Conservation (phyloP, 2,113 vertebrate genomes). For the Dicentrarchus labrax region DNA sequence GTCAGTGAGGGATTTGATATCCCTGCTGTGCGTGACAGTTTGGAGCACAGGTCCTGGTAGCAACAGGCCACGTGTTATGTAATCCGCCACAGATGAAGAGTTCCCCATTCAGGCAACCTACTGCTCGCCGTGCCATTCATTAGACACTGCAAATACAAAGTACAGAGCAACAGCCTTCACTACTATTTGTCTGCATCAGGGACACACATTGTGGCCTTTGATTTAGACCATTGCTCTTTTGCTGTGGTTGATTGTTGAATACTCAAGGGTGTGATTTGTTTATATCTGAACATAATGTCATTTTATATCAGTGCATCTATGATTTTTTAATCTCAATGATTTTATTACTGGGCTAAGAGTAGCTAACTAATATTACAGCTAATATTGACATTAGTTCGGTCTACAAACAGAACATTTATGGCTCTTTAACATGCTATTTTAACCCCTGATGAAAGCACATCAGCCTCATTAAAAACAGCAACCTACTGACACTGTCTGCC, state of each 20-base stretch:
- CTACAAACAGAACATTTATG: not conserved
- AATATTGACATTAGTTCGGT: not conserved
- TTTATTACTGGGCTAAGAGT: too few species aligned
- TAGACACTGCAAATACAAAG: slow-evolving; percentile 8
- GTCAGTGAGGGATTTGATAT: slow-evolving; percentile 54
- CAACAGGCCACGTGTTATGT: slow-evolving; percentile 65
- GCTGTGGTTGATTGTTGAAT: too few species aligned
- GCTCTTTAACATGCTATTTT: not conserved
- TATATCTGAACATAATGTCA: too few species aligned
- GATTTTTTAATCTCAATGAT: not conserved
- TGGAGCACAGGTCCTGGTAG: slow-evolving; percentile 57
- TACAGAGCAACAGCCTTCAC: not conserved
- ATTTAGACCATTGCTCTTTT: too few species aligned
- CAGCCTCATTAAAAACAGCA: not conserved
- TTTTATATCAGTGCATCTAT: not conserved
- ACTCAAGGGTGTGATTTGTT: too few species aligned
- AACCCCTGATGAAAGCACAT: not conserved
- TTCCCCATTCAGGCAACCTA: slow-evolving; percentile 52
- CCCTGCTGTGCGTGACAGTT: slow-evolving; percentile 70
- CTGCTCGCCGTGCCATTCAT: slow-evolving; percentile 52
- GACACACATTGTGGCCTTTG: too few species aligned
- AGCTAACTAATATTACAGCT: not conserved
- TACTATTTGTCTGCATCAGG: not conserved
- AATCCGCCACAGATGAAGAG: slow-evolving; percentile 68
- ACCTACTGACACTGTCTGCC: not conserved